Evolutionary conservation across 2,797 vertebrate genomes (phyloP), one percentile per base, ranked within the genome.

Genomic region (Carcharodon carcharias): DNA sequence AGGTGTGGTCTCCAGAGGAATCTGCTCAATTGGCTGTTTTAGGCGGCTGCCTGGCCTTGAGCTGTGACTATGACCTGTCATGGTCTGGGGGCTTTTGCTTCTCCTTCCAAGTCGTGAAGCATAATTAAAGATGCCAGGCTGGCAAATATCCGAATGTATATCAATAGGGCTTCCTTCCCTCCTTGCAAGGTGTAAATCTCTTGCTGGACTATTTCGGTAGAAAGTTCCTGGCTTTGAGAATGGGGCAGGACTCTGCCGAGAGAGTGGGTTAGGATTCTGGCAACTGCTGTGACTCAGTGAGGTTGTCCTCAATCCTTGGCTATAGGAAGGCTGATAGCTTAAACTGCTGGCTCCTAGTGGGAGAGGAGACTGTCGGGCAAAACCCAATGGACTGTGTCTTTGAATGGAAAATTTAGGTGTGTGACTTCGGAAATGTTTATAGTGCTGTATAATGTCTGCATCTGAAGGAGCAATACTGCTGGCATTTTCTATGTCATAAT

Each of bases 381-480:
- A 99, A 95, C 99, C 99, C 96, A 99, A 97, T 0, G 99, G 99
- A 97, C 99, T 99, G 97, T 99, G 99, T 96, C 99, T 98, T 98
- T 99, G 99, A 97, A 99, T 99, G 96, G 99, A 99, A 97, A 99
- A 99, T 97, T 99, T 99, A 96, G 99, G 99, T 0, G 99, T 99
- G 97, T 99, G 99, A 97, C 99, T 99, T 54, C 99, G 98, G 97
- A 99, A 99, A 97, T 99, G 99, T 96, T 99, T 99, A 97, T 99
- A 99, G 97, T 99, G 99, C 97, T 99, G 99, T 96, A 99, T 98
- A 97, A 99, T 99, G 97, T 99, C 99, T 0, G 99, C 99, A 0
- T 99, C 99, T 0, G 99, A 99, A 0, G 99, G 99, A 0, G 99
- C 99, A 0, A 99, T 99, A 97, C 99, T 99, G 97, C 99, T 99